Conservation (phyloP, 2,888 invertebrate species). For the Octonoba sinensis region DNA sequence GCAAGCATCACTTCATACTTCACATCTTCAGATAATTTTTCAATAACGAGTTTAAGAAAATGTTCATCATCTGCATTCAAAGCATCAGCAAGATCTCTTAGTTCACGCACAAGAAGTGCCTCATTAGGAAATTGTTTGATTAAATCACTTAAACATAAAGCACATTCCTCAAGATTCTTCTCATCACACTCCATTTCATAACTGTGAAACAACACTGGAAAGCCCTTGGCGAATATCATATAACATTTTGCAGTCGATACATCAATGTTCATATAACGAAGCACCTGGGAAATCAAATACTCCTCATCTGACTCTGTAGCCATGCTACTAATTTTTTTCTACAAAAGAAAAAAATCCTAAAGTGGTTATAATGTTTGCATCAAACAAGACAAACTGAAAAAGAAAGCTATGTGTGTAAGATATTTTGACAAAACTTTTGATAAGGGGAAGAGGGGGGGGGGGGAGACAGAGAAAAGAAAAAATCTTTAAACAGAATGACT, state of each 20-base stretch:
- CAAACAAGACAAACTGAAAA: too few relatives aligned
- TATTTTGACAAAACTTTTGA: too few relatives aligned
- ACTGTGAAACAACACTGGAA: conserved; percentile 78
- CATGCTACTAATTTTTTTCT: too few relatives aligned
- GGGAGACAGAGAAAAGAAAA: too few relatives aligned
- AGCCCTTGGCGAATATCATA: conserved; percentile 92
- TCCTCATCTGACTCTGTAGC: conserved; percentile 59
- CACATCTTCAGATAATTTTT: conserved; percentile 39
- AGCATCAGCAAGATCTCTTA: conserved; percentile 30
- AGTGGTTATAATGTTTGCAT: too few relatives aligned
- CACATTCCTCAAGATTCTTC: conserved; percentile 35
- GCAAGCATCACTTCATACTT: conserved; percentile 51
- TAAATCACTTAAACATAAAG: conserved; percentile 36
- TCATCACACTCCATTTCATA: conserved; percentile 58
- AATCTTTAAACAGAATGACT: too few relatives aligned
- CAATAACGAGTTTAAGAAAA: conserved; percentile 44
- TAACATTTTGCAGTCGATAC: conserved; percentile 88
- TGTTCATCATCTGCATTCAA: conserved; percentile 29
- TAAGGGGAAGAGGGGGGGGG: too few relatives aligned
- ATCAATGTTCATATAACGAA: conserved; percentile 71
- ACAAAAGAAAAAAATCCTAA: too few relatives aligned
- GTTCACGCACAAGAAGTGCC: conserved; percentile 32
- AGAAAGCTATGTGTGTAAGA: too few relatives aligned
- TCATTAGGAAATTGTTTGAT: conserved; percentile 49
- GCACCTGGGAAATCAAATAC: conserved; percentile 44